Percentiles rank a stretch among this genome's conserved stretches.
phyloP scores from a whole-genome alignment of 2,113 vertebrate species.

The Todiramphus saurophagus region DNA sequence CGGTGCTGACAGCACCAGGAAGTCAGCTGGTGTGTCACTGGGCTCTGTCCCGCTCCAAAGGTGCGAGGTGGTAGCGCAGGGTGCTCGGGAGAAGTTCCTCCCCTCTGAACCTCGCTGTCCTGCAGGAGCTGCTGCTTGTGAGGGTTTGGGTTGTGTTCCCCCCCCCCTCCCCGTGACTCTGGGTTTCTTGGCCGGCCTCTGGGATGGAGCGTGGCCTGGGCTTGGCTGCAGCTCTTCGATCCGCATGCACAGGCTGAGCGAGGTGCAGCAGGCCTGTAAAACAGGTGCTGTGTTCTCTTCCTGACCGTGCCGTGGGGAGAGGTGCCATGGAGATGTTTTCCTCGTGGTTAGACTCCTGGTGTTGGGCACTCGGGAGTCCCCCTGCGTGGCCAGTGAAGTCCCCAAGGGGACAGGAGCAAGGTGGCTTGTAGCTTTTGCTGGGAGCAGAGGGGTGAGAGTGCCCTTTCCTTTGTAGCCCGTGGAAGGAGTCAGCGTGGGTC shows the following conservation, averaged over 20 bases:
- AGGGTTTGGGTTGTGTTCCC: not conserved
- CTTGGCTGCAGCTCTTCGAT: not conserved
- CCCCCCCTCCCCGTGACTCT: not conserved
- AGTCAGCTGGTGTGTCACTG: not conserved
- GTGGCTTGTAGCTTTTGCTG: not conserved
- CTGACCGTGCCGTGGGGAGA: not conserved
- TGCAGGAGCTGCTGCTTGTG: not conserved
- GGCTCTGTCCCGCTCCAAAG: not conserved
- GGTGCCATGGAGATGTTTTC: not conserved
- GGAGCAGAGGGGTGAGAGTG: not conserved
- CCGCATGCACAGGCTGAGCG: fast-evolving
- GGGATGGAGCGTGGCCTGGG: not conserved
- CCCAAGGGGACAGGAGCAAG: not conserved
- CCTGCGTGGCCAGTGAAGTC: fast-evolving
- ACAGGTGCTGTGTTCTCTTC: not conserved
- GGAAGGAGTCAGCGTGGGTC: not conserved
- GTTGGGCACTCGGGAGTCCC: not conserved
- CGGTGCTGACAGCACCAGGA: not conserved
- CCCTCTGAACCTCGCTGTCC: fast-evolving
- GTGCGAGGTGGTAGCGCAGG: not conserved
- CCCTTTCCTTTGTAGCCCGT: not conserved
- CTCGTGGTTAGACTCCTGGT: not conserved
- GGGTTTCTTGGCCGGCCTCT: not conserved
- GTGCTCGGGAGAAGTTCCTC: not conserved
- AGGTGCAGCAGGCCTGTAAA: not conserved